Evolutionary conservation across 2,888 invertebrate species (phyloP), one percentile per base, ranked within the genome.

Genomic region (Rapana venosa): DNA sequence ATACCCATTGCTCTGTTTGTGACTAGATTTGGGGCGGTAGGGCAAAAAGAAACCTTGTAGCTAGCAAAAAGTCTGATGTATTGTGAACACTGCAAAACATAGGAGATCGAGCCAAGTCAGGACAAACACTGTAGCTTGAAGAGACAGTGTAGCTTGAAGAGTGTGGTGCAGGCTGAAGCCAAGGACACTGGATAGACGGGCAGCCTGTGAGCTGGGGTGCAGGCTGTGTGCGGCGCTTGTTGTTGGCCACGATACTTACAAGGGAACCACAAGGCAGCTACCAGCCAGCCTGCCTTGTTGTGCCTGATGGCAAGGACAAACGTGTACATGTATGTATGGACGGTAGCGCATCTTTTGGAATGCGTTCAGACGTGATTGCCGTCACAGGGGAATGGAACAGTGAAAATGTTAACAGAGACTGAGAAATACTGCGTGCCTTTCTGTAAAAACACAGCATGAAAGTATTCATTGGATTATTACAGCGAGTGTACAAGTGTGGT

Each of bases 261-360:
- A 74, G 74, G 47, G 89, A 89, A 89, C 74, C 89, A 85, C 89
- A 89, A 85, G 89, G 89, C 89, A 89, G 89, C 89, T 89, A 89
- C 85, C 83, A 70, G 89, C 85, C 89, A 36, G 36, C 17, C 32
- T 58, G 83, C 88, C 79, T 66, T 74, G 47, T 8, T 87, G 74
- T 36, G n/a, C 70, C 87, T 47, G 74, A 8, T 13, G 20, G 1
- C 70, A 20, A 32, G 58, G 35, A 86, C 85, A 0, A n/a, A 30
- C 22, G 13, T 36, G 36, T 47, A 47, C 47, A 47, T 47, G 47
- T 20, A 35, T 58, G 32, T 32, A n/a, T 56, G 15, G 88, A 81
- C 61, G 61, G 2, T 58, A 8, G 56, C 22, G 58, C 79, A 81
- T 88, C 88, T 88, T 88, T 79, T 88, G 88, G 88, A 79, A 56